Evolutionary conservation across 1,140 invertebrate species (phyloP), one percentile per base, ranked within the genome.

Genomic region (Hypothenemus hampei): DNA sequence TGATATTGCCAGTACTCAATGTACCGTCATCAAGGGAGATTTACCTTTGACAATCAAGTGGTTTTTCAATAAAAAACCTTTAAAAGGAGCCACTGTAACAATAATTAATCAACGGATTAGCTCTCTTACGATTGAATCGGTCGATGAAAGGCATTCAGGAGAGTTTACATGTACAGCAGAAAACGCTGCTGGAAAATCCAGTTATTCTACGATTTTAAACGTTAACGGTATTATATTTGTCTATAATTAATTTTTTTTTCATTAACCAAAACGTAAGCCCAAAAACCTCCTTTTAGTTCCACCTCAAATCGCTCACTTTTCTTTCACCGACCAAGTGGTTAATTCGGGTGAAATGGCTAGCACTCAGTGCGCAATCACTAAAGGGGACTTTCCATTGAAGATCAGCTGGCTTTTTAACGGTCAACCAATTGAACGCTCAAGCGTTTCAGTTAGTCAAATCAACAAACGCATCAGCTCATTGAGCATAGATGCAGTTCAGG

Each of bases 331-430:
- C 10, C 81, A 83, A 61, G 78, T 83, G 4, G 78, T 78, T 4
- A 86, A 86, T 69, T 82, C 82, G 29, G 86, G 84, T 26, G 84
- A 87, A 54, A 79, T 78, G 61, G 79, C 79, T 33, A 82, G 84
- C 59, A 78, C 84, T 31, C 81, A 81, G 61, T 90, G 87, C 69
- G 75, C 82, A 52, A 82, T 87, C 23, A 80, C 81, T 13, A 86
- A 87, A 66, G 89, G 88, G 29, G 87, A 89, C 66, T 73, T 84
- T 59, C 86, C 86, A 4, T 72, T 89, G 45, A 81, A 79, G 37
- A 84, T 89, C 59, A 75, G 73, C 16, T 91, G 86, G 87, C 45
- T 49, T n/a, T 59, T 69, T 15, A 66, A 71, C 55, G 51, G 41
- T 41, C 57, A 53, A 44, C 13, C 50, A 7, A 55, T 69, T 3